Conservation (phyloP, 2,888 invertebrate species). For the Carpatolechia fugitivella region DNA sequence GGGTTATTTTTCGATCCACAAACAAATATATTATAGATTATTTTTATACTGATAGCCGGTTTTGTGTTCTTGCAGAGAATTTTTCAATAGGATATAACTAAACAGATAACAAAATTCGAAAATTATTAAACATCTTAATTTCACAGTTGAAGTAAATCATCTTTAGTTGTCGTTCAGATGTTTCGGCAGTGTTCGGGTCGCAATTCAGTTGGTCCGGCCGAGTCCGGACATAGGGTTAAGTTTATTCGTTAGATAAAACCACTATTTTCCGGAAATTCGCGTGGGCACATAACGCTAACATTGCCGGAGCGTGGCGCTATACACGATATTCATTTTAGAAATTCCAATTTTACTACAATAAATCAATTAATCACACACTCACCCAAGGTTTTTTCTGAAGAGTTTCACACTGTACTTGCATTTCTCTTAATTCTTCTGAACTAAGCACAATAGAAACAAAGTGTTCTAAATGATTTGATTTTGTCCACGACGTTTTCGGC, state of each 20-base stretch:
- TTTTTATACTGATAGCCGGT: conserved; percentile 78
- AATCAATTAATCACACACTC: neutral
- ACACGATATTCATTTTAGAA: conserved; percentile 30
- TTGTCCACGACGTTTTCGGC: conserved; percentile 13
- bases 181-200: conserved; percentile 70
- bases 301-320: conserved; percentile 50
- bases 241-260: conserved; percentile 73
- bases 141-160: conserved; percentile 62
- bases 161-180: conserved; percentile 59
- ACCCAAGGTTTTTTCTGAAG: neutral
- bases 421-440: neutral
- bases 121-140: conserved; percentile 64
- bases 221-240: conserved; percentile 69
- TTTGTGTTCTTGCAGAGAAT: conserved; percentile 71
- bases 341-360: conserved; percentile 1
- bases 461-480: conserved; percentile 1
- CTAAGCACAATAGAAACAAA: conserved; percentile 4
- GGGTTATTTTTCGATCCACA: conserved; percentile 80
- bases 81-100: conserved; percentile 65
- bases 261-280: conserved; percentile 53
- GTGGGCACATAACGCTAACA: conserved; percentile 44
- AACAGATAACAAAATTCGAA: conserved; percentile 65
- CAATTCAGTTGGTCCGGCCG: conserved; percentile 61
- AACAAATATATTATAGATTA: conserved; percentile 73
- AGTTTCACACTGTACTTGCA: neutral